Conservation (phyloP, 2,797 vertebrate genomes). For the Micropoecilia bifurca region DNA sequence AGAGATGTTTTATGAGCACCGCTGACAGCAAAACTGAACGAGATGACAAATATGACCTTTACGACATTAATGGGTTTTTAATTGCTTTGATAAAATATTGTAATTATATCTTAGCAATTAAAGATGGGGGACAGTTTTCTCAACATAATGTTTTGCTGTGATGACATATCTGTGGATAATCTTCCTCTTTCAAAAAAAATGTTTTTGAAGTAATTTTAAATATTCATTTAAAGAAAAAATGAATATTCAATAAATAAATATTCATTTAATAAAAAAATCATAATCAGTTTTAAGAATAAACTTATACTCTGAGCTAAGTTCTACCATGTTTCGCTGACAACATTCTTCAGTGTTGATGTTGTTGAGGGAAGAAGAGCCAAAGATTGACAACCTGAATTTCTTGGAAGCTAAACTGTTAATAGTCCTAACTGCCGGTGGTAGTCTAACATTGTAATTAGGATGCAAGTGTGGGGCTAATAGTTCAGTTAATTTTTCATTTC, state of each 20-base stretch:
- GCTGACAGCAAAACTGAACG: conserved; percentile 65
- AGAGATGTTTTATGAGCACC: conserved; percentile 64
- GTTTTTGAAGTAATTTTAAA: conserved; percentile 22
- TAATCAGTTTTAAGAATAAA: neutral
- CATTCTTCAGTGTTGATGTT: neutral
- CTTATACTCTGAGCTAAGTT: neutral
- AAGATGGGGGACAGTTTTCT: neutral
- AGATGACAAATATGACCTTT: conserved; percentile 65
- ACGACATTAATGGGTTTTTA: conserved; percentile 23
- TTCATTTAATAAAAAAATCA: neutral
- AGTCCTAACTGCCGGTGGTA: neutral
- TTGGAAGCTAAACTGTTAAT: neutral
- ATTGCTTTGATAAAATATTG: conserved; percentile 37
- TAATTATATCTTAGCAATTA: conserved; percentile 27
- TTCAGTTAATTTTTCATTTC: too few species aligned
- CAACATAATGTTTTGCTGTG: neutral
- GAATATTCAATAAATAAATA: too few species aligned
- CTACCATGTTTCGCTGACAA: neutral
- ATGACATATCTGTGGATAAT: conserved; percentile 14
- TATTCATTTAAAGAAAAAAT: neutral
- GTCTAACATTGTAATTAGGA: too few species aligned
- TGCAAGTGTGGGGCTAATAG: too few species aligned
- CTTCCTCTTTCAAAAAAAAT: neutral
- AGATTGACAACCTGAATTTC: neutral
- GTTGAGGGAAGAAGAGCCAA: neutral